These are phyloP conservation scores for Belonocnema kinseyi DNA, from an alignment of 1,140 invertebrate species.

Conservation along the genomic window DNA sequence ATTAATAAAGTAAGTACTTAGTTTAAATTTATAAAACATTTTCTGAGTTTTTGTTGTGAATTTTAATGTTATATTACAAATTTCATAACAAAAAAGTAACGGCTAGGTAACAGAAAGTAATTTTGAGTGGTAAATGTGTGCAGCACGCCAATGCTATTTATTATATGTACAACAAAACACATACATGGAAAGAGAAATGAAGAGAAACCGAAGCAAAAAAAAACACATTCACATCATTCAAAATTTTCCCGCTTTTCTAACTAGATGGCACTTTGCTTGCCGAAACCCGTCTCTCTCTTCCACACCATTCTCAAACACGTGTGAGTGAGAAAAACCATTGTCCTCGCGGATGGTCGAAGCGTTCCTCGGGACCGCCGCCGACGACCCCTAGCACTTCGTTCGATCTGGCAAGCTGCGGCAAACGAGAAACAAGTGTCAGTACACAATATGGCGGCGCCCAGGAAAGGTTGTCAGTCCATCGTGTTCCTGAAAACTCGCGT, in stretches of 20 bases:
- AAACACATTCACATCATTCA: too few relatives aligned
- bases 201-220: too few relatives aligned
- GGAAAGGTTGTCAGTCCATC: background rate
- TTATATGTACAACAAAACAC: too few relatives aligned
- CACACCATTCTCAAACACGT: background rate
- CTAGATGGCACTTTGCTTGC: background rate
- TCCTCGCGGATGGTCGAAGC: conserved; percentile 25
- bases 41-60: too few relatives aligned
- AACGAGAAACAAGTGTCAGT: conserved; percentile 63
- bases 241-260: background rate
- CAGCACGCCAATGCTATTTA: too few relatives aligned
- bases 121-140: too few relatives aligned
- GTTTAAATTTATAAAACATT: too few relatives aligned
- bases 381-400: background rate
- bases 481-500: conserved; percentile 22
- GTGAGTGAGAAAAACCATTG: conserved; percentile 32
- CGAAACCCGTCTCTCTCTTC: background rate
- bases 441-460: conserved; percentile 66
- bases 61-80: too few relatives aligned
- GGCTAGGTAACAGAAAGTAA: too few relatives aligned
- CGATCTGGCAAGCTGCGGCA: background rate
- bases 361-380: conserved; percentile 18
- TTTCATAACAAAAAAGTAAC: too few relatives aligned
- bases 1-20: too few relatives aligned
- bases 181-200: too few relatives aligned